A percentile compares a stretch with the other conserved stretches of the same genome.
Evolutionary conservation across 2,797 vertebrate species (phyloP).

Genomic region (Sphenodon punctatus): DNA sequence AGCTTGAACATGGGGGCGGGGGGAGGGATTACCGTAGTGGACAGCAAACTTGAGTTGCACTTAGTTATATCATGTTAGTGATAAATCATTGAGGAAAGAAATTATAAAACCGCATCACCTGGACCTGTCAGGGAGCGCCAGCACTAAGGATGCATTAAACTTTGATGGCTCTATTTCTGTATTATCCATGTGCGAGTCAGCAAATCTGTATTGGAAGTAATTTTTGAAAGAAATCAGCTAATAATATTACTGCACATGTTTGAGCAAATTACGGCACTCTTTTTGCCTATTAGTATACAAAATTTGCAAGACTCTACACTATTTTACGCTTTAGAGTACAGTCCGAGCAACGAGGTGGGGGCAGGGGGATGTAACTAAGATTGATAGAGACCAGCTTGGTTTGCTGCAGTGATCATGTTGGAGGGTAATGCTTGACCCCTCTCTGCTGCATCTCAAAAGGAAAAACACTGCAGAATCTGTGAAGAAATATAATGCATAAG

Average conservation of each 20-base stretch:
- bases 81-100: slow-evolving; percentile 8
- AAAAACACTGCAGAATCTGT: neutral
- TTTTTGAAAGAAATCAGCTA: slow-evolving; percentile 49
- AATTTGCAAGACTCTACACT: neutral
- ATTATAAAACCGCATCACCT: neutral
- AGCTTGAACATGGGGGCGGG: neutral
- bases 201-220: slow-evolving; percentile 37
- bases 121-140: neutral
- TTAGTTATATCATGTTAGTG: neutral
- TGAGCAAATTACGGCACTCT: slow-evolving; percentile 24
- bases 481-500: neutral
- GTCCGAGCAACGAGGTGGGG: neutral
- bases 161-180: slow-evolving; percentile 54
- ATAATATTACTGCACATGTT: slow-evolving; percentile 8
- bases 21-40: neutral
- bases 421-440: neutral
- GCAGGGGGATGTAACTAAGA: neutral
- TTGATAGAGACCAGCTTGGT: neutral
- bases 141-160: slow-evolving; percentile 52
- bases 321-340: neutral
- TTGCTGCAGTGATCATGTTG: neutral
- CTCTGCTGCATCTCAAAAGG: neutral
- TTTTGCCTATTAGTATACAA: neutral
- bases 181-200: slow-evolving; percentile 60
- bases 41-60: neutral